A percentile compares a stretch with the other conserved stretches of the same genome.
These are phyloP conservation scores for Anthopleura xanthogrammica DNA, from an alignment of 92 coral and sea anemone species.

Conservation along the genomic window DNA sequence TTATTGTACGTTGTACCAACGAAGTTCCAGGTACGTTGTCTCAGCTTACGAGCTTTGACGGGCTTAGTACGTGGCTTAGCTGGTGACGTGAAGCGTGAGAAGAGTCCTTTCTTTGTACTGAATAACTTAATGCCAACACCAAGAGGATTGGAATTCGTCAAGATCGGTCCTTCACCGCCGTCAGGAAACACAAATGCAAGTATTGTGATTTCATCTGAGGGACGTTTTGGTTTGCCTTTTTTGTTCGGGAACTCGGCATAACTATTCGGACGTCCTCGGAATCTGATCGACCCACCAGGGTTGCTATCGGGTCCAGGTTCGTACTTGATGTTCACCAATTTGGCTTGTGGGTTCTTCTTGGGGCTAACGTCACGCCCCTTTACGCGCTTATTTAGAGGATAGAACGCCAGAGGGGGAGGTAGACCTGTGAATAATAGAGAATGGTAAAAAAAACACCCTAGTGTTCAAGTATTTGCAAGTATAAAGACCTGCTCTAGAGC, in stretches of 20 bases:
- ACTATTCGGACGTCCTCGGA: conserved; percentile 69
- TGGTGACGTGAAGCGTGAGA: conserved; percentile 23
- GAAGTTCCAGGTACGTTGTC: conserved; percentile 50
- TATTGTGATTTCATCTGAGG: conserved; percentile 60
- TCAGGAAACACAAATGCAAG: conserved; percentile 65
- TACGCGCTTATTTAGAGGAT: conserved; percentile 46
- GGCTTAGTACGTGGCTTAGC: conserved; percentile 39
- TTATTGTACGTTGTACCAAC: conserved; percentile 44
- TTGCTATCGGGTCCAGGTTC: conserved; percentile 59
- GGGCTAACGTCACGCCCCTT: conserved; percentile 63
- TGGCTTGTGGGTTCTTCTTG: conserved; percentile 56
- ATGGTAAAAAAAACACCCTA: background rate
- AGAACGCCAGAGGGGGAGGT: conserved; percentile 77
- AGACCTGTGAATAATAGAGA: conserved; percentile 32
- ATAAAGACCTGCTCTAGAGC: too few relatives aligned
- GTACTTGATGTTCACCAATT: conserved; percentile 35
- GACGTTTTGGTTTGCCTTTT: conserved; percentile 43
- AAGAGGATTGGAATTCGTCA: conserved; percentile 44
- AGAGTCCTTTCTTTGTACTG: conserved; percentile 12
- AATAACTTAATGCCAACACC: conserved; percentile 45
- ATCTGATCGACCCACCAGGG: conserved; percentile 56
- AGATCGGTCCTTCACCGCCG: conserved; percentile 60
- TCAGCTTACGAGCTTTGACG: conserved; percentile 15
- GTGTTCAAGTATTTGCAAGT: too few relatives aligned
- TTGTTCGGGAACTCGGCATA: conserved; percentile 73